Evolutionary conservation across 2,888 invertebrate species (phyloP).

Genomic region (Horisme vitalbata): DNA sequence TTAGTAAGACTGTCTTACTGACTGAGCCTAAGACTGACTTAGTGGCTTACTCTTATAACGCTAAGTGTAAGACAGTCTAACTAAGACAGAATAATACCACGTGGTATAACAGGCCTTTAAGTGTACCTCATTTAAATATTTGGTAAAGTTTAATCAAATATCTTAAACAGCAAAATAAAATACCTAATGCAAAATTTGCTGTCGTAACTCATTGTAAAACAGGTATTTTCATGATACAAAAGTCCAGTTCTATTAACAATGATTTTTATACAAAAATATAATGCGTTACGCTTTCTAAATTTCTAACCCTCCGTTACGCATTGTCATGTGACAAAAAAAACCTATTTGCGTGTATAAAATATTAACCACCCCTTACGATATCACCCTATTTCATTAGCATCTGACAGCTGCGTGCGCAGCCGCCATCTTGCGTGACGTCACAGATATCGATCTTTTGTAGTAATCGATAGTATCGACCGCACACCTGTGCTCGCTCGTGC

Average conservation of each 20-base stretch:
- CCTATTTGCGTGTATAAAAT: constrained; percentile 47
- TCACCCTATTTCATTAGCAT: constrained; percentile 61
- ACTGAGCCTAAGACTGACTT: too few relatives aligned
- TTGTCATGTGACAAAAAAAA: constrained; percentile 34
- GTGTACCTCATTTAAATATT: too few relatives aligned
- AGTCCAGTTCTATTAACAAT: constrained; percentile 20
- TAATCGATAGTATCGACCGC: constrained; percentile 73
- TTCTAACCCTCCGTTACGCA: constrained; percentile 16
- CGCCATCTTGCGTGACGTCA: constrained; percentile 72
- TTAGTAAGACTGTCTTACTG: too few relatives aligned
- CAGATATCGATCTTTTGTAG: constrained; percentile 61
- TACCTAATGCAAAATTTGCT: too few relatives aligned
- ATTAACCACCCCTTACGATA: constrained; percentile 54
- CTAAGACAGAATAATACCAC: too few relatives aligned
- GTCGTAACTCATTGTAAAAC: too few relatives aligned
- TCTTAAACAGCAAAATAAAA: too few relatives aligned
- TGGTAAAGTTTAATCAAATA: too few relatives aligned
- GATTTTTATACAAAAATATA: constrained; percentile 8
- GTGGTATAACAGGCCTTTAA: too few relatives aligned
- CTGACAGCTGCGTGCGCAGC: constrained; percentile 70
- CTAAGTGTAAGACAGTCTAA: too few relatives aligned
- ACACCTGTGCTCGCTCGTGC: constrained; percentile 72
- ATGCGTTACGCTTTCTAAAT: constrained; percentile 24
- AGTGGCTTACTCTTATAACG: too few relatives aligned
- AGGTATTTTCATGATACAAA: constrained; percentile 12